Conservation (phyloP, 2,113 vertebrate genomes). For the Ardeotis arabs region DNA sequence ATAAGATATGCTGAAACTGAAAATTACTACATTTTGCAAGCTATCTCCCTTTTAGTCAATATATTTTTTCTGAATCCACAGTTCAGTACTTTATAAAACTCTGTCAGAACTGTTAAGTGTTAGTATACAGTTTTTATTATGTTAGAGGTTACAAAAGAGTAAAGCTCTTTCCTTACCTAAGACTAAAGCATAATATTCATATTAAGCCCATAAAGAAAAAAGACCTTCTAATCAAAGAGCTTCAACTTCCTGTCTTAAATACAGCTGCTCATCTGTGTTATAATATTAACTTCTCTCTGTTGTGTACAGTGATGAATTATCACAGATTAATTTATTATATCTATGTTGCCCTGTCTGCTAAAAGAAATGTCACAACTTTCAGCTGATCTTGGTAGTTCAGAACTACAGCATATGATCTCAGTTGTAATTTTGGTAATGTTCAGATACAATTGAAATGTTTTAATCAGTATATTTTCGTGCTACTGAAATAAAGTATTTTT, state of each 20-base stretch:
- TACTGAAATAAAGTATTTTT: background rate
- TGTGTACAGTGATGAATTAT: background rate
- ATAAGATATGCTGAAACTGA: background rate
- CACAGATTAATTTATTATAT: background rate
- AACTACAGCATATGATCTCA: background rate
- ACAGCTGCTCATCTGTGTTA: background rate
- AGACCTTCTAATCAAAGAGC: background rate
- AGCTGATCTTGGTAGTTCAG: background rate
- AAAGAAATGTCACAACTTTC: background rate
- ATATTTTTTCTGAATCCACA: background rate
- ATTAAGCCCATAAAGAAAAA: background rate
- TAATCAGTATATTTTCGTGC: background rate
- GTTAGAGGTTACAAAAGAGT: conserved; percentile 17
- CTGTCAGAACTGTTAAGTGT: background rate
- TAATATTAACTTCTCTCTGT: background rate
- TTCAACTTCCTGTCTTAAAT: background rate
- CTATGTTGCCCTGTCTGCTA: background rate
- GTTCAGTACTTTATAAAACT: background rate
- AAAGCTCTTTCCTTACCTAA: conserved; percentile 23
- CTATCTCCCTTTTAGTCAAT: background rate
- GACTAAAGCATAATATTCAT: background rate
- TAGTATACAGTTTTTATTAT: conserved; percentile 1
- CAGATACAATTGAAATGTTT: background rate
- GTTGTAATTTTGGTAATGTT: background rate
- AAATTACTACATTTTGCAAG: background rate